Conservation (phyloP, 2,113 vertebrate genomes). For the Poeciliopsis occidentalis region DNA sequence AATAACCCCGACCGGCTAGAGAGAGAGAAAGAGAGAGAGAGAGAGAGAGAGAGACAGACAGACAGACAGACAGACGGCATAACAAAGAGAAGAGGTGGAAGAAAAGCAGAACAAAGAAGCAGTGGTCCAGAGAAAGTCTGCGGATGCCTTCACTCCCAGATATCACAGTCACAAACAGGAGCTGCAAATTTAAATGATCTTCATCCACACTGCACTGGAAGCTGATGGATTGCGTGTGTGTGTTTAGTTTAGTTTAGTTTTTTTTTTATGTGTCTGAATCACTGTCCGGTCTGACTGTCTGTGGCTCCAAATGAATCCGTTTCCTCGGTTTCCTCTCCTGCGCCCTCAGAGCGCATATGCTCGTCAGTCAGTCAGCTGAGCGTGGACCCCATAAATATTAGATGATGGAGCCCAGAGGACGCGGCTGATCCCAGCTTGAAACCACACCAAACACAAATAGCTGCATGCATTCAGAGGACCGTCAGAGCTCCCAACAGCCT, state of each 20-base stretch:
- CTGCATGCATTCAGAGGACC: slow-evolving; percentile 14
- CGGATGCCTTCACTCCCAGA: slow-evolving; percentile 76
- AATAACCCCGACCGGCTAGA: slow-evolving; percentile 68
- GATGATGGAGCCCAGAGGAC: slow-evolving; percentile 71
- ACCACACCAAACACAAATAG: slow-evolving; percentile 36
- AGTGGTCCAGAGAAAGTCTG: slow-evolving; percentile 57
- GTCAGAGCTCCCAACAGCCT: slow-evolving; percentile 3
- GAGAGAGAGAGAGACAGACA: slow-evolving; percentile 7
- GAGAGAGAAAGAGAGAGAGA: slow-evolving; percentile 39
- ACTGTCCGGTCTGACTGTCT: slow-evolving; percentile 38
- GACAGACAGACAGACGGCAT: slow-evolving; percentile 59
- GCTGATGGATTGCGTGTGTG: not conserved
- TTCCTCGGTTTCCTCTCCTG: slow-evolving; percentile 61
- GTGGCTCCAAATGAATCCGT: slow-evolving; percentile 49
- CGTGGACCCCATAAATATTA: slow-evolving; percentile 72
- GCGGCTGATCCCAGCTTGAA: slow-evolving; percentile 51
- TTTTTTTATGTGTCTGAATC: not conserved
- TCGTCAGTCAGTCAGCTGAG: slow-evolving; percentile 44
- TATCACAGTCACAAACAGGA: slow-evolving; percentile 43
- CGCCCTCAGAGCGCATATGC: slow-evolving; percentile 34
- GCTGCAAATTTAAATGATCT: slow-evolving; percentile 29
- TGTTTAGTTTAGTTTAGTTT: too few species aligned
- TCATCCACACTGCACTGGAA: slow-evolving; percentile 9
- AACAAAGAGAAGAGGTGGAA: slow-evolving; percentile 73
- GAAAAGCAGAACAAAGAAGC: slow-evolving; percentile 71